Percentiles rank a stretch among this genome's conserved stretches.
phyloP scores from a whole-genome alignment of 2,797 vertebrate species.

The Gouania willdenowi region DNA sequence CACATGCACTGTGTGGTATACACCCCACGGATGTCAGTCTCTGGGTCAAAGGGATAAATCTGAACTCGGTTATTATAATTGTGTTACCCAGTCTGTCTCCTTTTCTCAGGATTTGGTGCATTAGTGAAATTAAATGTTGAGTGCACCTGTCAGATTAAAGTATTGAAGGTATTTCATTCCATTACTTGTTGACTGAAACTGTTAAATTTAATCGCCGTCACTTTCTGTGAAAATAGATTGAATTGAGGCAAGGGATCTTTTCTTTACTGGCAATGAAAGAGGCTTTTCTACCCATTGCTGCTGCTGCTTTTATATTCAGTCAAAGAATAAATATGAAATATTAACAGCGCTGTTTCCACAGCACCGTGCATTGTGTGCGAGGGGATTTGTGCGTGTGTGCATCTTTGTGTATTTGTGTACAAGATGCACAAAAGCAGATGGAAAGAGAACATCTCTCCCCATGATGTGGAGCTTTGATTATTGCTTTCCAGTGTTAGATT shows the following conservation, averaged over 20 bases:
- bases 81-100: constrained; percentile 1
- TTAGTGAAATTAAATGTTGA: constrained; percentile 69
- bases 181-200: constrained; percentile 65
- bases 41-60: constrained; percentile 10
- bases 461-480: constrained; percentile 65
- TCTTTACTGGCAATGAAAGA: constrained; percentile 41
- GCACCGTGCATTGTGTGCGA: constrained; percentile 15
- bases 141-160: constrained; percentile 73
- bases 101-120: constrained; percentile 51
- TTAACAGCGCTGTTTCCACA: constrained; percentile 37
- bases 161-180: constrained; percentile 60
- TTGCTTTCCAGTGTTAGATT: constrained; percentile 57
- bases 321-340: constrained; percentile 57
- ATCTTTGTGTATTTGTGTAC: constrained; percentile 1
- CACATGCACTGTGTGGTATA: no score
- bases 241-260: constrained; percentile 44
- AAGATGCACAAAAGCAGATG: constrained; percentile 24
- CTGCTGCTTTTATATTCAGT: constrained; percentile 40
- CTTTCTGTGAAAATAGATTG: constrained; percentile 50
- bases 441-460: constrained; percentile 44
- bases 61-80: constrained; percentile 15
- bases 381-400: constrained; percentile 10
- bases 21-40: neutral
- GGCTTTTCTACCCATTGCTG: constrained; percentile 41
- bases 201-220: constrained; percentile 60